Percentiles rank a stretch among this genome's conserved stretches.
Evolutionary conservation across 2,888 invertebrate genomes (phyloP).

Genomic region (Nephrotoma appendiculata): DNA sequence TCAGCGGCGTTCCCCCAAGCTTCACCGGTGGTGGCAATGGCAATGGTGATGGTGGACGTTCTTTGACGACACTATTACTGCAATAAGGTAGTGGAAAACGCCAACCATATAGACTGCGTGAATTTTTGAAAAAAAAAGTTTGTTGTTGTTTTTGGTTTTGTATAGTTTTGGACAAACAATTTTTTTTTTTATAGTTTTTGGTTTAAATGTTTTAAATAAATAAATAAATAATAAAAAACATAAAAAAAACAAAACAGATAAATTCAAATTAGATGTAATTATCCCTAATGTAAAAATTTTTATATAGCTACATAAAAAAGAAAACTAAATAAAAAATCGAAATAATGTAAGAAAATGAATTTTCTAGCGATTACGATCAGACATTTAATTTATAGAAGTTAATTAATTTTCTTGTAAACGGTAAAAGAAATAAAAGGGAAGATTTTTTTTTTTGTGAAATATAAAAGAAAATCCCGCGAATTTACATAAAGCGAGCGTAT

Average conservation of each 20-base stretch:
- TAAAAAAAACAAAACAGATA: background rate
- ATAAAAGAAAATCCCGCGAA: background rate
- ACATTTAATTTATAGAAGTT: background rate
- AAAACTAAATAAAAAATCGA: background rate
- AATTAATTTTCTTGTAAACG: background rate
- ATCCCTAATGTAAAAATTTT: background rate
- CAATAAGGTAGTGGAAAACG: slow-evolving; percentile 93
- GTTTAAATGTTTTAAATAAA: slow-evolving; percentile 26
- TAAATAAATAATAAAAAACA: too few relatives aligned
- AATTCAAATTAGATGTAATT: background rate
- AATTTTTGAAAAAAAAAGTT: background rate
- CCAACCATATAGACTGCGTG: slow-evolving; percentile 84
- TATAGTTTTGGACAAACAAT: background rate
- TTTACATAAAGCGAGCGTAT: background rate
- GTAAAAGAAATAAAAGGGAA: background rate
- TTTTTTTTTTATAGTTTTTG: background rate
- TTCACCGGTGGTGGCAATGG: slow-evolving; percentile 66
- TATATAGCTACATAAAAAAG: background rate
- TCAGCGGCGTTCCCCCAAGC: slow-evolving; percentile 52
- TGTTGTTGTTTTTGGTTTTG: slow-evolving; percentile 5
- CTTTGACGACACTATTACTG: slow-evolving; percentile 60
- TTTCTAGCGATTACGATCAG: background rate
- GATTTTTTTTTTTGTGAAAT: background rate
- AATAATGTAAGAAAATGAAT: background rate
- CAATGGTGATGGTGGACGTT: slow-evolving; percentile 63